A percentile compares a stretch with the other conserved stretches of the same genome.
Conservation (phyloP, 2,888 invertebrate genomes). For the Drosophila neotestacea region DNA sequence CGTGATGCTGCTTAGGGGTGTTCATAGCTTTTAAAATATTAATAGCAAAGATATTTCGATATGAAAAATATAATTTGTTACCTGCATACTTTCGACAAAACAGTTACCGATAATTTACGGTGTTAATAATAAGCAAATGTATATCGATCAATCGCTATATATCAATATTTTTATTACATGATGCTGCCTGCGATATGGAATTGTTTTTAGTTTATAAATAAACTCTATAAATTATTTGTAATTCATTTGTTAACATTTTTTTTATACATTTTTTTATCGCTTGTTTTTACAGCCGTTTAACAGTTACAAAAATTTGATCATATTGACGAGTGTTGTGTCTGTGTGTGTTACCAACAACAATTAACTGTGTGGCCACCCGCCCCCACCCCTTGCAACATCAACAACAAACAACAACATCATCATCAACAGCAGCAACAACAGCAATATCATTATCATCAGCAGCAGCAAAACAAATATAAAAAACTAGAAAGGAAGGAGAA, state of each 20-base stretch:
- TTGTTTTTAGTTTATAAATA: conserved; percentile 1
- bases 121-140: too few relatives aligned
- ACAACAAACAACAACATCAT: conserved; percentile 10
- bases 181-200: neutral
- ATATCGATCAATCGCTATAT: too few relatives aligned
- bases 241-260: neutral
- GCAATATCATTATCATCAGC: conserved; percentile 11
- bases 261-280: conserved; percentile 14
- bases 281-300: conserved; percentile 55
- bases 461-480: neutral
- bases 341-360: conserved; percentile 45
- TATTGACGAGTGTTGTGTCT: conserved; percentile 59
- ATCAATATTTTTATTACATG: too few relatives aligned
- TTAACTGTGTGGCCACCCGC: conserved; percentile 29
- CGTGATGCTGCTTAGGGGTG: conserved; percentile 2
- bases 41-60: too few relatives aligned
- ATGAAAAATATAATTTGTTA: too few relatives aligned
- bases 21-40: too few relatives aligned
- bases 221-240: neutral
- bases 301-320: conserved; percentile 48
- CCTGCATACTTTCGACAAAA: too few relatives aligned
- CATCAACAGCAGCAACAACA: conserved; percentile 3
- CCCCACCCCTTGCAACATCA: conserved; percentile 10
- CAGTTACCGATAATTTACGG: too few relatives aligned
- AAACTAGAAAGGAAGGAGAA: neutral